Percentiles rank a stretch among this genome's conserved stretches.
These are phyloP conservation scores for Tyrophagus putrescentiae DNA, from an alignment of 1,140 invertebrate genomes.

Conservation along the genomic window DNA sequence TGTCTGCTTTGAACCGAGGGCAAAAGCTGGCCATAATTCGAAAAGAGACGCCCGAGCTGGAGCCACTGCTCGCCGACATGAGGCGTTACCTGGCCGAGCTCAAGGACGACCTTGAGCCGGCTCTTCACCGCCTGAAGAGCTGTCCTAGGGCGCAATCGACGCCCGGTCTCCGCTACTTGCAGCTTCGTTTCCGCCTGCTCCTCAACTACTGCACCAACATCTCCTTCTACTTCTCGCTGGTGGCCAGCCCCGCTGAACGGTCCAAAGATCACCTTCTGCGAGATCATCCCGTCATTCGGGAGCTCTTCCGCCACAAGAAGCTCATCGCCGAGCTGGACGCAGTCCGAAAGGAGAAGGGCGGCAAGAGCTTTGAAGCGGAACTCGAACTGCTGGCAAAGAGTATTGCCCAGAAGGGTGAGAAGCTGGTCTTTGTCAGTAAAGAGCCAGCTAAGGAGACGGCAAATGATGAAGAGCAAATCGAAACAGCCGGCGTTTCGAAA, in stretches of 20 bases:
- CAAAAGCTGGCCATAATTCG: slow-evolving; percentile 31
- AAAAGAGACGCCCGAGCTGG: slow-evolving; percentile 25
- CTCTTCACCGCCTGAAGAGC: slow-evolving; percentile 36
- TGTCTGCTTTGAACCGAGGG: slow-evolving; percentile 29
- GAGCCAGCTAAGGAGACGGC: slow-evolving; percentile 9
- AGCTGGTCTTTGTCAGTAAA: slow-evolving; percentile 22
- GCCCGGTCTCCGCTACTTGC: slow-evolving; percentile 14
- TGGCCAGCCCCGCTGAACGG: slow-evolving; percentile 41
- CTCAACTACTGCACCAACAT: slow-evolving; percentile 65
- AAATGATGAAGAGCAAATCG: slow-evolving; percentile 31
- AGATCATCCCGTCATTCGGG: slow-evolving; percentile 68
- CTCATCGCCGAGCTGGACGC: slow-evolving; percentile 29
- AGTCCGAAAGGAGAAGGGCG: slow-evolving; percentile 18
- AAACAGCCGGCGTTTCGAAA: too few species aligned
- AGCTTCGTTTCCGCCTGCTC: slow-evolving; percentile 21
- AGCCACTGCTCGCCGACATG: slow-evolving; percentile 21
- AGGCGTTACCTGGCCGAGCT: slow-evolving; percentile 37
- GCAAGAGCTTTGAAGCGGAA: not conserved
- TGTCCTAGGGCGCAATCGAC: slow-evolving; percentile 28
- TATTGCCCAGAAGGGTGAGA: slow-evolving; percentile 29
- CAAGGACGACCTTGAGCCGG: slow-evolving; percentile 37
- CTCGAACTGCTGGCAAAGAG: slow-evolving; percentile 27
- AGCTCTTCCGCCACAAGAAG: slow-evolving; percentile 56
- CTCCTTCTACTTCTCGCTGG: slow-evolving; percentile 66
- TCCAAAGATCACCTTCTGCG: slow-evolving; percentile 47